Conservation (phyloP, 2,888 invertebrate genomes). For the Sussaba pulchella region DNA sequence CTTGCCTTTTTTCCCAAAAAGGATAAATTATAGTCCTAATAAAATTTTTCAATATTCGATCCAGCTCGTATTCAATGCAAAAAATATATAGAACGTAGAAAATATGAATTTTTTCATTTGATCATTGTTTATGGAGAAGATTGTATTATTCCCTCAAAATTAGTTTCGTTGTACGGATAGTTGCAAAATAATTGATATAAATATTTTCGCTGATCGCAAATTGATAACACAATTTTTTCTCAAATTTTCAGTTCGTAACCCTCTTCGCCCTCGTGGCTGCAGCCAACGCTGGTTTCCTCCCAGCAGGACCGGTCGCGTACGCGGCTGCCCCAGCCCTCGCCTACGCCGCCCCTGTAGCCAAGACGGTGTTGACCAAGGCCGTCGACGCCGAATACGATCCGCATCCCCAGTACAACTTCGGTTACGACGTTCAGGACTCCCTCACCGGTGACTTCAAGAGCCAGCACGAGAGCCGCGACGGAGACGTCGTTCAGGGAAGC, state of each 20-base stretch:
- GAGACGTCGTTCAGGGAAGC: constrained; percentile 74
- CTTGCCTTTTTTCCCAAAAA: too few relatives aligned
- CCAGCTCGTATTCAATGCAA: too few relatives aligned
- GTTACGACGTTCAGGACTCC: constrained; percentile 77
- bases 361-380: constrained; percentile 76
- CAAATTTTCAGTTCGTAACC: constrained; percentile 78
- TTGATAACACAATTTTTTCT: too few relatives aligned
- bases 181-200: too few relatives aligned
- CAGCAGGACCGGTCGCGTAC: constrained; percentile 77
- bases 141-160: too few relatives aligned
- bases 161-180: too few relatives aligned
- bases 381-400: constrained; percentile 80
- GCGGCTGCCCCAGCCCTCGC: constrained; percentile 77
- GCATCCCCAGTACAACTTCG: constrained; percentile 82
- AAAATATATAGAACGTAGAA: too few relatives aligned
- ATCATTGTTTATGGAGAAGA: too few relatives aligned
- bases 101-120: too few relatives aligned
- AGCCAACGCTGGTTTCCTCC: constrained; percentile 85
- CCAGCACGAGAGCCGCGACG: constrained; percentile 72
- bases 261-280: constrained; percentile 82
- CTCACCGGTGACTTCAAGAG: constrained; percentile 72
- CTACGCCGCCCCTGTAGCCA: constrained; percentile 75
- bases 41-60: too few relatives aligned
- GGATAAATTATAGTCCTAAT: too few relatives aligned
- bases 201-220: too few relatives aligned